Evolutionary conservation across 1,140 invertebrate species (phyloP).

Genomic region (Temnothorax curvispinosus): DNA sequence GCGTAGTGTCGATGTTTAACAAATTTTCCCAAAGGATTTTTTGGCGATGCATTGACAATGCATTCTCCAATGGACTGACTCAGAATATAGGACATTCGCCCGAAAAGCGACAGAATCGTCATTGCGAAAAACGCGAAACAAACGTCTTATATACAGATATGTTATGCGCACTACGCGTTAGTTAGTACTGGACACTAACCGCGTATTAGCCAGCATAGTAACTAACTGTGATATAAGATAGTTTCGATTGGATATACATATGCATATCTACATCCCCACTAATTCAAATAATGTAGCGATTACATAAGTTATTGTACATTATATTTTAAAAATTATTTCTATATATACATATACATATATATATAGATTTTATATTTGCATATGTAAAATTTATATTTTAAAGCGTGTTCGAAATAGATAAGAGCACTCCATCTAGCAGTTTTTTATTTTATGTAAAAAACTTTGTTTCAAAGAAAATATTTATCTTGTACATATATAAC

Average conservation of each 20-base stretch:
- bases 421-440: too few relatives aligned
- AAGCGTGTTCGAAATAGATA: too few relatives aligned
- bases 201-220: too few relatives aligned
- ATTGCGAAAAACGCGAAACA: background rate
- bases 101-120: background rate
- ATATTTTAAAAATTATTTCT: too few relatives aligned
- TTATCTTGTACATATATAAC: background rate
- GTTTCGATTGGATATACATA: background rate
- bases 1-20: background rate
- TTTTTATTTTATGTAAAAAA: background rate
- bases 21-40: background rate
- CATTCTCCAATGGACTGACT: background rate
- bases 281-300: background rate
- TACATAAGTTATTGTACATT: background rate
- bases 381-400: too few relatives aligned
- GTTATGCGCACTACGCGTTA: background rate
- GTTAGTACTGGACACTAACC: too few relatives aligned
- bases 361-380: too few relatives aligned
- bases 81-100: background rate
- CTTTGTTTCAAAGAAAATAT: background rate
- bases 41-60: background rate
- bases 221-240: background rate
- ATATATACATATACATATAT: too few relatives aligned
- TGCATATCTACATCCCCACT: background rate
- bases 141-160: background rate